These are phyloP conservation scores for Nesidiocoris tenuis DNA, from an alignment of 2,888 invertebrate species.

Conservation along the genomic window DNA sequence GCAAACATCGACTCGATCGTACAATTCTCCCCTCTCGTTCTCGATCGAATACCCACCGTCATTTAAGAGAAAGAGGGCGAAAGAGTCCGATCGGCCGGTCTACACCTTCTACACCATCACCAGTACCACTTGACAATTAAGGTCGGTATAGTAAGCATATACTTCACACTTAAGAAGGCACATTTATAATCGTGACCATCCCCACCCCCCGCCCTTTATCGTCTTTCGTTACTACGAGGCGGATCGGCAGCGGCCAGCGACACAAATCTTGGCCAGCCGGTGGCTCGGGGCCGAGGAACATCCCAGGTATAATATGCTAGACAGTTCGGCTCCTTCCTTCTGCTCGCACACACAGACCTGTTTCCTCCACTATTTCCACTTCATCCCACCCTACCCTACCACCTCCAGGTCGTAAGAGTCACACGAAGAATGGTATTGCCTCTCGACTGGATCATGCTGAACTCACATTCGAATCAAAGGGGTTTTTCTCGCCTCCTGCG, in stretches of 20 bases:
- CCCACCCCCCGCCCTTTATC: not conserved
- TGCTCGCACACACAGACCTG: too few species aligned
- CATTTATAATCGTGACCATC: not conserved
- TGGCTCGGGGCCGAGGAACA: not conserved
- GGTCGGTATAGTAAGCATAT: not conserved
- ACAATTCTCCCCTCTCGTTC: not conserved
- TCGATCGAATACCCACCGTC: not conserved
- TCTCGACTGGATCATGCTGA: too few species aligned
- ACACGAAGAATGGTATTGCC: too few species aligned
- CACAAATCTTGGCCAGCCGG: too few species aligned
- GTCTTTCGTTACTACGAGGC: too few species aligned
- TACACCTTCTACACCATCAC: not conserved
- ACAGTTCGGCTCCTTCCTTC: not conserved
- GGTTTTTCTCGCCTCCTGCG: too few species aligned
- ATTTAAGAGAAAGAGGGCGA: too few species aligned
- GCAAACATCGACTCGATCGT: conserved; percentile 11
- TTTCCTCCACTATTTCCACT: too few species aligned
- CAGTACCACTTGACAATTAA: not conserved
- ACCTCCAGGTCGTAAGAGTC: too few species aligned
- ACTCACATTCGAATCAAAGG: too few species aligned
- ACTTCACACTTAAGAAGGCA: not conserved
- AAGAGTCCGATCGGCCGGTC: not conserved
- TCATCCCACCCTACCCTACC: too few species aligned
- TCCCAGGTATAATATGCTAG: not conserved
- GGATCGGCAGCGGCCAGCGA: too few species aligned